Base-by-base conservation (phyloP, 2,888 invertebrate species). In the Patella pellucida region DNA sequence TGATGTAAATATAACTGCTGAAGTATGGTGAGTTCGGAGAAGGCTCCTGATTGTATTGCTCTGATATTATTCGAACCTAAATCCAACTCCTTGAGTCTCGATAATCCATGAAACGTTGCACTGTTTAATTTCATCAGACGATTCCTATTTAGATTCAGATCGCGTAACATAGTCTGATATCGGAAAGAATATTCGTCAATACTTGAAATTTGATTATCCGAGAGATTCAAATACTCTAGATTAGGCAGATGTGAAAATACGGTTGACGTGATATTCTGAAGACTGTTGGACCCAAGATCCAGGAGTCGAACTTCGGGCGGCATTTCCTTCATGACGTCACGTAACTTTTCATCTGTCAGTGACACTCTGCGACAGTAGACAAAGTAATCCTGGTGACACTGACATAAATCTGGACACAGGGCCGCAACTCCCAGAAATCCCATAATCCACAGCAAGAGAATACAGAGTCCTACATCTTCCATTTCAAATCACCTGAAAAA, bases 51-150 rank as follows among this genome's bases (percentile, higher is more conserved):
- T 51, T 71, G 27, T 1, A 76, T 69, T 14, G 12, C 16, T 4
- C 54, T 41, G n/a, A 76, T 73, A 19, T 68, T 51, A 62, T 76
- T 76, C 3, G 69, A 31, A n/a, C 41, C 73, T 31, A 76, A 54
- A 67, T 76, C 62, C 14, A 76, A 50, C 9, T 69, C 69, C 41
- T 73, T 67, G 11, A 76, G 51, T 19, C 62, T 73, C n/a, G 16
- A 62, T 15, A 76, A 27, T 5, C 73, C 70, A 7, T 31, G 16
- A 50, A 73, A 70, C 1, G 76, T 52, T 15, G 51, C 69, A 3
- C 27, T 23, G 2, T 69, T 85, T 84, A 85, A 85, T 82, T 85
- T 41, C 14, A 31, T 19, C 15, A 73, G 31, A 23, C 41, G 31
- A 31, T 73, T 73, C 16, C 51, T 51, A 3, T 31, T 50, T 1